Conservation (phyloP, 2,888 invertebrate species). For the Phengaris arion region DNA sequence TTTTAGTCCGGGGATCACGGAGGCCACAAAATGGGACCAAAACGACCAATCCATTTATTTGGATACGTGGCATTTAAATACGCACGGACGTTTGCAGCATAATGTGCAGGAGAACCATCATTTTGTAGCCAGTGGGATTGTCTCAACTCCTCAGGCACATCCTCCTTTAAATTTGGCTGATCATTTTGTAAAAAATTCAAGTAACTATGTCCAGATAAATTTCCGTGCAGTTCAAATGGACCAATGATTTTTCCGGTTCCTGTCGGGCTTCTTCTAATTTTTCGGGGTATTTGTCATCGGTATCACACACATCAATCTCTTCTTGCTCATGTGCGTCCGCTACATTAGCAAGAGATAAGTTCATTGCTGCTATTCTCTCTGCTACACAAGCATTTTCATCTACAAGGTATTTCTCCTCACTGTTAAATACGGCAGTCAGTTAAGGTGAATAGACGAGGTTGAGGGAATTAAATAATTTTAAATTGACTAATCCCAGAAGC, state of each 20-base stretch:
- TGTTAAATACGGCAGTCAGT: conserved; percentile 74
- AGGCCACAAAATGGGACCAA: too few relatives aligned
- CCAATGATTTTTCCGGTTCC: conserved; percentile 82
- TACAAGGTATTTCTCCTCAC: conserved; percentile 82
- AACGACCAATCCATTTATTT: too few relatives aligned
- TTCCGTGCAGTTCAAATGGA: too few relatives aligned
- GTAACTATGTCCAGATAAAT: too few relatives aligned
- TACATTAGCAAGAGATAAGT: conserved; percentile 84
- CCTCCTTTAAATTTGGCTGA: too few relatives aligned
- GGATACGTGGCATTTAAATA: too few relatives aligned
- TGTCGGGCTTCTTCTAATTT: conserved; percentile 86
- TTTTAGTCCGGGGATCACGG: too few relatives aligned
- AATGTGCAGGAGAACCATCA: too few relatives aligned
- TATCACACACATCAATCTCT: conserved; percentile 84
- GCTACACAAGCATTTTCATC: conserved; percentile 88
- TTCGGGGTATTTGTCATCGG: conserved; percentile 84
- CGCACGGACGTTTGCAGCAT: too few relatives aligned
- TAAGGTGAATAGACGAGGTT: conserved; percentile 97
- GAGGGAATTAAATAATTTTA: conserved; percentile 90
- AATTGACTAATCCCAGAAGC: conserved; percentile 97
- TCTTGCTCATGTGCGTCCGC: conserved; percentile 79
- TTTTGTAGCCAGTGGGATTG: too few relatives aligned
- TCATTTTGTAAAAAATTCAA: too few relatives aligned
- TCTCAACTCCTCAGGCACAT: too few relatives aligned
- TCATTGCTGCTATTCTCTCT: conserved; percentile 92